These are phyloP conservation scores for Drosophila teissieri DNA, from an alignment of 1,140 invertebrate species.

Conservation along the genomic window DNA sequence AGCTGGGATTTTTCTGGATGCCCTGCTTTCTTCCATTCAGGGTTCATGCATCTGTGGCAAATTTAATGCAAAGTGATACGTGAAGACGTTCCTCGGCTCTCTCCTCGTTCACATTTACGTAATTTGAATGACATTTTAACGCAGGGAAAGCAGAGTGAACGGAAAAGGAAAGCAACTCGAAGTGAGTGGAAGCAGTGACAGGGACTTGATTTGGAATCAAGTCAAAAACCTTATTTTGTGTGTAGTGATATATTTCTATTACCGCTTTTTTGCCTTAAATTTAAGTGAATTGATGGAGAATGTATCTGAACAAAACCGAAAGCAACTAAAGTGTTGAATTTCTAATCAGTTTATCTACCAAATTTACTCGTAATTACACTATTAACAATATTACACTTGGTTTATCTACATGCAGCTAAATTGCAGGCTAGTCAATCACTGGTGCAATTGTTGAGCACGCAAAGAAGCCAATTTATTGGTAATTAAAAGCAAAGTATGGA, in stretches of 20 bases:
- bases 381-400: background rate
- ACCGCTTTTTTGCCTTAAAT: background rate
- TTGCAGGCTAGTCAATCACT: conserved; percentile 33
- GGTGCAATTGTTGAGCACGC: conserved; percentile 24
- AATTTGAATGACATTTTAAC: conserved; percentile 49
- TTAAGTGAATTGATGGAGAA: background rate
- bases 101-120: conserved; percentile 33
- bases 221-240: no score
- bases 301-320: no score
- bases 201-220: conserved; percentile 8
- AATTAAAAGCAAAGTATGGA: conserved; percentile 10
- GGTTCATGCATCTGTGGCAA: conserved; percentile 49
- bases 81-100: conserved; percentile 17
- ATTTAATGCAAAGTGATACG: conserved; percentile 56
- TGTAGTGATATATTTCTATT: background rate
- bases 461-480: conserved; percentile 4
- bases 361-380: background rate
- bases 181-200: conserved; percentile 10
- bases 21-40: conserved; percentile 35
- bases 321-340: background rate
- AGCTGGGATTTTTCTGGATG: conserved; percentile 37
- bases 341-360: background rate
- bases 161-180: conserved; percentile 9
- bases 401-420: background rate
- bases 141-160: conserved; percentile 28